Evolutionary conservation across 2,113 vertebrate genomes (phyloP).

Genomic region (Rhombomys opimus): DNA sequence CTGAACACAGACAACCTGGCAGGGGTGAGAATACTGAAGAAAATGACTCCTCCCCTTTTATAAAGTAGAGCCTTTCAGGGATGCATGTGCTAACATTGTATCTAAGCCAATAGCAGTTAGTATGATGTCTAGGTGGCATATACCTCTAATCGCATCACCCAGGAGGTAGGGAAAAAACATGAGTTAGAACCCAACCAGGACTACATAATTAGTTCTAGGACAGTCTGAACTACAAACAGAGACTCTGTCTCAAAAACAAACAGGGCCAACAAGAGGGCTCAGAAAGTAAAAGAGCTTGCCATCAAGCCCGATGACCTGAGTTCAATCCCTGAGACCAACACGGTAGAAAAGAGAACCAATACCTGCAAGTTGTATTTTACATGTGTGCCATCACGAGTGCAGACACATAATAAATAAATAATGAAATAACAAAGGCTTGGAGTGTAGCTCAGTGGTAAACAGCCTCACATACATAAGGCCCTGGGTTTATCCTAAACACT

Average conservation of each 20-base stretch:
- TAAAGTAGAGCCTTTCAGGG: background rate
- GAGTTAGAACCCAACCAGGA: background rate
- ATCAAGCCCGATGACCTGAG: background rate
- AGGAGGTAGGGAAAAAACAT: background rate
- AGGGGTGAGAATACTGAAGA: background rate
- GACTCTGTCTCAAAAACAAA: background rate
- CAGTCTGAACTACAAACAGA: background rate
- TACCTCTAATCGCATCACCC: background rate
- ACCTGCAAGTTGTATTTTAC: background rate
- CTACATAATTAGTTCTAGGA: background rate
- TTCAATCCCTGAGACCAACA: background rate
- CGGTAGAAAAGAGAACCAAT: background rate
- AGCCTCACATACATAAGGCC: background rate
- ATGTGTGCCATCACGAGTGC: background rate
- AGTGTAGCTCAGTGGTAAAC: background rate
- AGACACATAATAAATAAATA: background rate
- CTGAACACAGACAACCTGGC: background rate
- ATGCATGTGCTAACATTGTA: background rate
- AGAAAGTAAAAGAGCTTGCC: too few relatives aligned
- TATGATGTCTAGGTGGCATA: background rate
- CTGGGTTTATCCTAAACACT: background rate
- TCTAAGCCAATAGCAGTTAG: conserved; percentile 1
- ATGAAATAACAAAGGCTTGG: background rate
- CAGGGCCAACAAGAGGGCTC: background rate
- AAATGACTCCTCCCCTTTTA: background rate